Evolutionary conservation across 2,113 vertebrate genomes (phyloP).

Genomic region (Phyllostomus discolor): DNA sequence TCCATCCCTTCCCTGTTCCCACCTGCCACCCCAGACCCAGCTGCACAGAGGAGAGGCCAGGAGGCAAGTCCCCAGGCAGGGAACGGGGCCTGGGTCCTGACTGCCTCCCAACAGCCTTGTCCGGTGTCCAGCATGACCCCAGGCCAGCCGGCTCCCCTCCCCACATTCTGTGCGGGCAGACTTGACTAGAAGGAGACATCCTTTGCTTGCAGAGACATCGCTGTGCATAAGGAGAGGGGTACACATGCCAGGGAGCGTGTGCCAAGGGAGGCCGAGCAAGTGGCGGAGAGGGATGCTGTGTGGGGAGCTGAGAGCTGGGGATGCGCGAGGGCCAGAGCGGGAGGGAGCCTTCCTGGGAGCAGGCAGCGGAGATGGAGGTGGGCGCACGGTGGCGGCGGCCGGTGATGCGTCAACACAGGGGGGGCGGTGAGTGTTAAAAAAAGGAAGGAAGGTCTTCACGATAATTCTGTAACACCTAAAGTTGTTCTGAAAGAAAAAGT

Average conservation of each 20-base stretch:
- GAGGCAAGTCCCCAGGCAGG: background rate
- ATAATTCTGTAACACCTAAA: background rate
- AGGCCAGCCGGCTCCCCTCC: background rate
- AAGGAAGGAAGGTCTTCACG: background rate
- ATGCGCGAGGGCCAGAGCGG: background rate
- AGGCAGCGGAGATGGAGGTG: background rate
- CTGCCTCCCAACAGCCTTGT: background rate
- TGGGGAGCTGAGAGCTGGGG: background rate
- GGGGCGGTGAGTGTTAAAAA: background rate
- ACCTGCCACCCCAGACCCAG: background rate
- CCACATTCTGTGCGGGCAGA: background rate
- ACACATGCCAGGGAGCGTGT: background rate
- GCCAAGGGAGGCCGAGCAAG: background rate
- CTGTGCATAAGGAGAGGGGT: background rate
- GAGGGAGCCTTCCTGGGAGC: background rate
- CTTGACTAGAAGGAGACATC: background rate
- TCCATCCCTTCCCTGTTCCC: background rate
- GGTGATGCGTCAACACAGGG: accelerated
- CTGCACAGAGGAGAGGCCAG: background rate
- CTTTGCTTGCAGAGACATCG: background rate
- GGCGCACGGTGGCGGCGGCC: background rate
- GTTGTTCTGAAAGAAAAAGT: background rate
- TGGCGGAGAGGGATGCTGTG: background rate
- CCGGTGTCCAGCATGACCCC: background rate
- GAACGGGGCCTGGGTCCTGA: background rate